Evolutionary conservation across 2,113 vertebrate genomes (phyloP).

Genomic region (Catharus minimus): DNA sequence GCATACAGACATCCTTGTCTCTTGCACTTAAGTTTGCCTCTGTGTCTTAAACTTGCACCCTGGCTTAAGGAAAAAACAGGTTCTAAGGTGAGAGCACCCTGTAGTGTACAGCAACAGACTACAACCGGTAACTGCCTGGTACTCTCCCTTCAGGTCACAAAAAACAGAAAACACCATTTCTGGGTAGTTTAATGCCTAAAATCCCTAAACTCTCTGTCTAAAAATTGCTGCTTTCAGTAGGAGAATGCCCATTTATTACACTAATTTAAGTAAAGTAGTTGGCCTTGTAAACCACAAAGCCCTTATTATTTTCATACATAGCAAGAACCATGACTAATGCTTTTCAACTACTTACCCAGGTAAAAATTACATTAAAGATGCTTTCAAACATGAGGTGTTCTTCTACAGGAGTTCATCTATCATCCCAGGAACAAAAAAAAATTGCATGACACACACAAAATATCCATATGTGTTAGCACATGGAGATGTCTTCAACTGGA

Average conservation of each 20-base stretch:
- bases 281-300: background rate
- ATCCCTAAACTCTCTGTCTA: background rate
- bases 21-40: background rate
- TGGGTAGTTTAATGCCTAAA: background rate
- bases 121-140: background rate
- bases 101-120: background rate
- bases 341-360: background rate
- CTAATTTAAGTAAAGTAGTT: background rate
- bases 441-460: background rate
- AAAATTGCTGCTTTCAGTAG: background rate
- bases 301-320: background rate
- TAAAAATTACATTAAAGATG: background rate
- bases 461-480: background rate
- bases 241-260: background rate
- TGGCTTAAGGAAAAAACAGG: background rate
- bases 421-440: background rate
- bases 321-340: background rate
- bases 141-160: background rate
- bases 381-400: background rate
- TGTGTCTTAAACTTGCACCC: background rate
- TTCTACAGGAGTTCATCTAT: background rate
- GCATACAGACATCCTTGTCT: background rate
- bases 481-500: background rate
- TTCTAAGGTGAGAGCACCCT: background rate
- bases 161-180: background rate